Percentiles rank a stretch among this genome's conserved stretches.
These are phyloP conservation scores for Coregonus sp. DNA, from an alignment of 2,797 vertebrate species.

Conservation along the genomic window DNA sequence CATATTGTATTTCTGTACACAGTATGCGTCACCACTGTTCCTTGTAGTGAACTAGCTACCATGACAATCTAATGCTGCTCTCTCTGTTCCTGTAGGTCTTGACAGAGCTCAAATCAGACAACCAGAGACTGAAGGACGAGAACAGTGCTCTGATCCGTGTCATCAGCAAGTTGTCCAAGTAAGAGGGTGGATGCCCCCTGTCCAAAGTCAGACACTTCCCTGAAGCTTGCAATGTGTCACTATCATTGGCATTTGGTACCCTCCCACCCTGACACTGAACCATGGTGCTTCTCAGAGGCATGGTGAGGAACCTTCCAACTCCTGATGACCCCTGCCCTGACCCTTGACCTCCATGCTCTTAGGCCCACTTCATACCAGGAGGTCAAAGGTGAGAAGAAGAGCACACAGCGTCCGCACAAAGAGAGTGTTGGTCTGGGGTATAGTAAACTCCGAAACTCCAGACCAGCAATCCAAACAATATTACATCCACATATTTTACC, in stretches of 20 bases:
- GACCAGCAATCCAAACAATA: background rate
- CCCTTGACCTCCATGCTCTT: background rate
- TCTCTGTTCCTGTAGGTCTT: conserved; percentile 77
- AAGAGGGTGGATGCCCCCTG: conserved; percentile 34
- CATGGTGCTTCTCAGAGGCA: background rate
- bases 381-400: background rate
- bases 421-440: background rate
- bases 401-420: background rate
- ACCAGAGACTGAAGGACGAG: conserved; percentile 97
- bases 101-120: conserved; percentile 94
- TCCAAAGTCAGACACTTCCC: background rate
- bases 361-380: background rate
- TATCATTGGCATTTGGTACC: background rate
- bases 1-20: background rate
- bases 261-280: background rate
- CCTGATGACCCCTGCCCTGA: background rate
- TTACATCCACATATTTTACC: conserved; percentile 14
- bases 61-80: background rate
- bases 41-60: background rate
- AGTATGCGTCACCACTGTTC: background rate
- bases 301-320: background rate
- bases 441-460: background rate
- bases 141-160: conserved; percentile 96
- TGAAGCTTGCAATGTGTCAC: background rate
- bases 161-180: conserved; percentile 99